Base-by-base conservation (phyloP, 2,797 vertebrate genomes). In the Enteromius argenteus region DNA sequence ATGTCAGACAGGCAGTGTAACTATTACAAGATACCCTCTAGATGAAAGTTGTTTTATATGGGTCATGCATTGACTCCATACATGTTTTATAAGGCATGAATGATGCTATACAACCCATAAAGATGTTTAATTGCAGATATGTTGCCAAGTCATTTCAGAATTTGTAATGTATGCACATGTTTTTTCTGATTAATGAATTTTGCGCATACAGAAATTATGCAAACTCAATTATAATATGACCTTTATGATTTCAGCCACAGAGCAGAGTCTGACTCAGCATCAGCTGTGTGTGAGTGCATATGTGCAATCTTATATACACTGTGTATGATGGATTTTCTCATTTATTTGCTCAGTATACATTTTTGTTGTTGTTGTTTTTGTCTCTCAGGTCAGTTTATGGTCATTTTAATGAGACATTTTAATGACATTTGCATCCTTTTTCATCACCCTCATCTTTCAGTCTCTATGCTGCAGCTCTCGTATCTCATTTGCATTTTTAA, bases 1-100 rank as follows among this genome's bases (percentile, higher is more conserved):
- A 49, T 62, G n/a, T 46, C 27, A 60, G 51, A 72, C 51, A 44
- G 37, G 14, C 68, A 74, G 13, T 3, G 1, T 17, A 82, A 51
- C 56, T 74, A 74, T 37, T 74, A 74, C 21, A 62, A 49, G 21
- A 9, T 30, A 46, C 56, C 37, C 15, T 62, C n/a, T 30, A 77
- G 37, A 35, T 32, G 14, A 30, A 64, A 46, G 13, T 11, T 64
- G 13, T n/a, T 81, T 71, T 81, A 32, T 60, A 49, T 35, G 80
- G 39, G 30, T 37, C 39, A 49, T 46, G 15, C 35, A 71, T 80
- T 80, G 49, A 58, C 35, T 42, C 14, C 23, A 80, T 39, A 13
- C 14, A 71, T 32, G 51, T 58, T 62, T 72, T 51, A 74, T 73
- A 35, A 49, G 42, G 58, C 39, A 19, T 51, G 7, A 14, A 27